Percentiles rank a stretch among this genome's conserved stretches.
Evolutionary conservation across 2,113 vertebrate genomes (phyloP).

Genomic region (Phyllostomus discolor): DNA sequence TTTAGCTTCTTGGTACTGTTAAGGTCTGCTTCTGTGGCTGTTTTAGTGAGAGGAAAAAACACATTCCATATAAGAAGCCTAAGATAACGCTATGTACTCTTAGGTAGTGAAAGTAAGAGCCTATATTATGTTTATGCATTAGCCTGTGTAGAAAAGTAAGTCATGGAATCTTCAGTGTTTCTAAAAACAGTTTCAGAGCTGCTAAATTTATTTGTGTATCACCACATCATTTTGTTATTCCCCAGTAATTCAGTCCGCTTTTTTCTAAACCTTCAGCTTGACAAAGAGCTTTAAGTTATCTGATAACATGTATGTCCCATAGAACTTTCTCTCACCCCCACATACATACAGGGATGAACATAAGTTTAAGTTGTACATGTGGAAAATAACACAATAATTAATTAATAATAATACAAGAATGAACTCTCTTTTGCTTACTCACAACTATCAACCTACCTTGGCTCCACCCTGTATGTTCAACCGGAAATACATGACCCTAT

Average conservation of each 20-base stretch:
- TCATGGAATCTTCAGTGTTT: background rate
- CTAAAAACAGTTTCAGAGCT: conserved; percentile 5
- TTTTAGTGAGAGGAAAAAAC: background rate
- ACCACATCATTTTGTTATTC: background rate
- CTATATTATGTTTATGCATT: background rate
- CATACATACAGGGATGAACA: background rate
- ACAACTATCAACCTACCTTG: too few species aligned
- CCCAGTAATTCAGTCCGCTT: background rate
- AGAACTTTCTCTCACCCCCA: background rate
- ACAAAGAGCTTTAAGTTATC: background rate
- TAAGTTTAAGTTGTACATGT: too few species aligned
- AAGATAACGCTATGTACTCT: background rate
- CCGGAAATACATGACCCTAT: too few species aligned
- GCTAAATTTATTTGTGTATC: background rate
- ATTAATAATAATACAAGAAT: too few species aligned
- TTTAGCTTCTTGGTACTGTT: background rate
- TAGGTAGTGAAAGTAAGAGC: background rate
- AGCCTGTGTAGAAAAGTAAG: background rate
- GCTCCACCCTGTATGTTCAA: too few species aligned
- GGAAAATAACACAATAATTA: too few species aligned
- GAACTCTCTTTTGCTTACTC: too few species aligned
- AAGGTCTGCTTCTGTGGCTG: background rate
- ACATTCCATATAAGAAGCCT: background rate
- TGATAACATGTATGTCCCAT: background rate
- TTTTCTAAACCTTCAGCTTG: background rate